Percentiles rank a stretch among this genome's conserved stretches.
Conservation (phyloP, 1,140 invertebrate species). For the Meloidogyne floridensis region DNA sequence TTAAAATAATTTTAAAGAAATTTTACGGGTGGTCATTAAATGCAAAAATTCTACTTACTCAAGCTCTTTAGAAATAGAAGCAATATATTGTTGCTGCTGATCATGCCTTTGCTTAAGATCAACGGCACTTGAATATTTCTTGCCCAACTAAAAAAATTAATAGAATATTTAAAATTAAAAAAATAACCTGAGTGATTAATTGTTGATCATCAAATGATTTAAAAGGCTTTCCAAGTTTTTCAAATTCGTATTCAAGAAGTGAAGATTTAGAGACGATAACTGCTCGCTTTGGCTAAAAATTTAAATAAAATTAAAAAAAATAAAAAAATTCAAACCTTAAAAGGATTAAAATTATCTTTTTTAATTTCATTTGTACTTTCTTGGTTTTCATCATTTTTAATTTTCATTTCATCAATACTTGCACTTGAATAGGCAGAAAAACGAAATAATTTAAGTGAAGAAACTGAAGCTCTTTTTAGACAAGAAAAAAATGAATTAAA, state of each 20-base stretch:
- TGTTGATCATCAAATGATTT: conserved; percentile 25
- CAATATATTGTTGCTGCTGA: conserved; percentile 45
- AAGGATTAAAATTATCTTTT: neutral
- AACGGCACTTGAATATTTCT: conserved; percentile 36
- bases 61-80: conserved; percentile 47
- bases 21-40: neutral
- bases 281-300: conserved; percentile 24
- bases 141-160: conserved; percentile 39
- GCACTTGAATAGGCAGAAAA: neutral
- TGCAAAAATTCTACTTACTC: conserved; percentile 33
- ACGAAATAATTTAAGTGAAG: neutral
- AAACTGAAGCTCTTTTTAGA: neutral
- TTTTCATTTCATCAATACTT: neutral
- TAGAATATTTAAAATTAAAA: neutral
- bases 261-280: conserved; percentile 42
- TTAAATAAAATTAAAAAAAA: neutral
- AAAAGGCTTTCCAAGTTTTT: conserved; percentile 19
- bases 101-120: conserved; percentile 52
- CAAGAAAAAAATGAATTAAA: neutral
- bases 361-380: neutral
- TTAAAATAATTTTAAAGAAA: too few species aligned
- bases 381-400: neutral
- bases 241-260: conserved; percentile 40
- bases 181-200: conserved; percentile 39
- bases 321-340: neutral